Percentiles rank a stretch among this genome's conserved stretches.
phyloP scores from a whole-genome alignment of 2,888 invertebrate genomes.

The Eupithecia exiguata region DNA sequence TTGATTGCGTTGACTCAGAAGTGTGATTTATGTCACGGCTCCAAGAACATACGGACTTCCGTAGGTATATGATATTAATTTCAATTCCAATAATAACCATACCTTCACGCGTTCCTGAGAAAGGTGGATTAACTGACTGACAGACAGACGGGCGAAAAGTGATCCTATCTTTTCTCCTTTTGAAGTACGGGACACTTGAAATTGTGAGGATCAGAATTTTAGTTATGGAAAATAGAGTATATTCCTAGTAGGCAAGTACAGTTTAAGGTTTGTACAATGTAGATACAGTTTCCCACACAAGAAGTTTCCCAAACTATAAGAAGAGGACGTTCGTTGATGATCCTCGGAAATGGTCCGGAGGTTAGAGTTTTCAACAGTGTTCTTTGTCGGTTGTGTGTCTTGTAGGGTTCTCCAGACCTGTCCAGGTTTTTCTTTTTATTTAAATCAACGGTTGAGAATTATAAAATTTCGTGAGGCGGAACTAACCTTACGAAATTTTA shows the following conservation, averaged over 20 bases:
- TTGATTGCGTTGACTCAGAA: too few relatives aligned
- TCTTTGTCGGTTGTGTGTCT: background rate
- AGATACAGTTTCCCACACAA: background rate
- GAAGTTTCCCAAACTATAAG: background rate
- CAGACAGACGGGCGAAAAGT: background rate
- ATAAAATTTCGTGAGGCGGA: background rate
- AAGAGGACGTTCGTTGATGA: background rate
- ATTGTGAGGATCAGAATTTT: background rate
- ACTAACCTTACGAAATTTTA: too few relatives aligned
- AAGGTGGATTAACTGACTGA: too few relatives aligned
- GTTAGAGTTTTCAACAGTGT: background rate
- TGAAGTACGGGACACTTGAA: too few relatives aligned
- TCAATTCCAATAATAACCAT: too few relatives aligned
- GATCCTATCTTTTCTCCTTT: background rate
- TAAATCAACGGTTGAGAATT: background rate
- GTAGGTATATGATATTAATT: too few relatives aligned
- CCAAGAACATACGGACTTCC: too few relatives aligned
- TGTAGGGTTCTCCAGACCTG: background rate
- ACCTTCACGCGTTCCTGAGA: too few relatives aligned
- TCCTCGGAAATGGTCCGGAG: background rate
- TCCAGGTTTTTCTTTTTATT: background rate
- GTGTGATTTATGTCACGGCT: too few relatives aligned
- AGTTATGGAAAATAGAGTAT: background rate
- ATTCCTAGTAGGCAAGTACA: background rate
- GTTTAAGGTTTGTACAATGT: background rate